Base-by-base conservation (phyloP, 2,888 invertebrate species). In the Sphaeridia pumilis region DNA sequence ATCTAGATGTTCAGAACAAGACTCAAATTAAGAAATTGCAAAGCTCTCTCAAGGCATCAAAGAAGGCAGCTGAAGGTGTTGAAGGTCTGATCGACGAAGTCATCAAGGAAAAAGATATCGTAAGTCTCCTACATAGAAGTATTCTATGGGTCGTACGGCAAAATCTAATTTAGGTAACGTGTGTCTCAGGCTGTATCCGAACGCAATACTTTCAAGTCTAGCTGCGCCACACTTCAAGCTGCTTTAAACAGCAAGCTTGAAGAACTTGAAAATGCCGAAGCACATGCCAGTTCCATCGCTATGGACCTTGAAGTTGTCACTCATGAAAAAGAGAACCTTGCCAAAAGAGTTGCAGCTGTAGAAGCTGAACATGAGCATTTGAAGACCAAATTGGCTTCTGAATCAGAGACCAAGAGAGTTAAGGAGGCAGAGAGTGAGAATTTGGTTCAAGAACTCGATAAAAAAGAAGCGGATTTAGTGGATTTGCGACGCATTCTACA, bases 1-100 rank as follows among this genome's bases (percentile, higher is more conserved):
- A 60, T 43, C 41, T 65, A 4, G 60, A 63, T 42, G 52, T 46
- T 2, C 63, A 65, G 22, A 63, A 63, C 7, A 59, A 63, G 38
- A 57, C 59, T 12, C 60, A 63, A 53, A 56, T 60, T 5, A 58
- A 52, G n/a, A 24, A 44, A 7, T 48, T 61, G 14, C 58, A 61
- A 50, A 59, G 57, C 7, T 52, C 61, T 49, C 24, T 60, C 3
- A 60, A 63, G 41, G 36, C 55, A 7, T 56, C 58, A 7, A 57
- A 52, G 21, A 57, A 58, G 50, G 55, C 59, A 34, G 60, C 61
- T 1, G 50, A 49, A 4, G 57, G 58, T 38, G 54, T 63, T 22
- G 56, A 60, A 49, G 36, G 45, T 36, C 36, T 64, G 22, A 55
- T 64, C 22, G 59, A 61, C 34, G 55, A 48, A 20, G 54, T 60